A percentile compares a stretch with the other conserved stretches of the same genome.
phyloP scores from a whole-genome alignment of 2,113 vertebrate genomes.

The Indri indri region DNA sequence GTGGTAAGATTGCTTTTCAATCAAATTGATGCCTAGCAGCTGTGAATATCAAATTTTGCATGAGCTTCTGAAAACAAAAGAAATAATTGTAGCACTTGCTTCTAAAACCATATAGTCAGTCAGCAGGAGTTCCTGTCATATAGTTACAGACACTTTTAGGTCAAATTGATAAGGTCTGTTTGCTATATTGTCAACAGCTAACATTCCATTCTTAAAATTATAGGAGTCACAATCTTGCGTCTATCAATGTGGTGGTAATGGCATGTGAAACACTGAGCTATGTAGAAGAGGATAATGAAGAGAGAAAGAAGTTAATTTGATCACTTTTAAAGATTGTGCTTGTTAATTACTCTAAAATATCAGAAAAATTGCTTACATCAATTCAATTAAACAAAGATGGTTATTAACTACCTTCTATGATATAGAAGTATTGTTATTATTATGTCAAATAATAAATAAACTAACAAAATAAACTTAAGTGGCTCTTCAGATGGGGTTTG shows the following conservation, averaged over 20 bases:
- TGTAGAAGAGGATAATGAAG: neutral
- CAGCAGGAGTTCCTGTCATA: neutral
- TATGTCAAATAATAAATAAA: neutral
- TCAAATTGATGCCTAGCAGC: neutral
- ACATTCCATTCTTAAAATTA: neutral
- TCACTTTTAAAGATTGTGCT: neutral
- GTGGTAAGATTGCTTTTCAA: neutral
- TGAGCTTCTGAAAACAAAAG: neutral
- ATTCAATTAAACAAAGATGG: neutral
- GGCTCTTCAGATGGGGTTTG: neutral
- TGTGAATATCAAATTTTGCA: slow-evolving; percentile 42
- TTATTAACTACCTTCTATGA: neutral
- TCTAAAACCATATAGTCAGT: neutral
- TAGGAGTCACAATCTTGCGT: fast-evolving
- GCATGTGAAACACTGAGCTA: neutral
- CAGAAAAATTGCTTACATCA: neutral
- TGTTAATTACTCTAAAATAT: neutral
- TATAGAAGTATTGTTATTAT: neutral
- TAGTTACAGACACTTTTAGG: neutral
- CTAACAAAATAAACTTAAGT: neutral
- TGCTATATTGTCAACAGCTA: neutral
- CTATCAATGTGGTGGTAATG: neutral
- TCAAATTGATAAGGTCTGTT: slow-evolving; percentile 55
- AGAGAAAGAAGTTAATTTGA: neutral
- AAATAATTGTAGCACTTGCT: slow-evolving; percentile 46